These are phyloP conservation scores for Hiodon alosoides DNA, from an alignment of 2,113 vertebrate species.

Conservation along the genomic window DNA sequence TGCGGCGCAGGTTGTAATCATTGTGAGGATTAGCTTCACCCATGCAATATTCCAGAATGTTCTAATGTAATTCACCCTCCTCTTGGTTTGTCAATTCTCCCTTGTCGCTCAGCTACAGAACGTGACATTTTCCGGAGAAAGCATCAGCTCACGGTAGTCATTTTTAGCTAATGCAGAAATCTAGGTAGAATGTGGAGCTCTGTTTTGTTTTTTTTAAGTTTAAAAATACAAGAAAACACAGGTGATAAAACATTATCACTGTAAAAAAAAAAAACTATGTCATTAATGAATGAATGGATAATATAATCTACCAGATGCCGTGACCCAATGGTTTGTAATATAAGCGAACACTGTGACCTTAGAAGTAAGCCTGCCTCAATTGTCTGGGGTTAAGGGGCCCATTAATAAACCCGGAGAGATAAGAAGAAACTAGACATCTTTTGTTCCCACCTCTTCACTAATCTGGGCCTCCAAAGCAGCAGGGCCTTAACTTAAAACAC, in stretches of 20 bases:
- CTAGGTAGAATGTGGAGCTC: neutral
- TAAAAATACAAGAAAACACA: slow-evolving; percentile 10
- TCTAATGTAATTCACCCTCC: no score
- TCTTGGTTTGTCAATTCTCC: no score
- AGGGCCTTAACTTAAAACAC: slow-evolving; percentile 41
- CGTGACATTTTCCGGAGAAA: no score
- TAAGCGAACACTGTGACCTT: slow-evolving; percentile 22
- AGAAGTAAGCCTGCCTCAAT: slow-evolving; percentile 28
- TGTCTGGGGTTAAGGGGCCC: slow-evolving; percentile 40
- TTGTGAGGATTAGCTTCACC: no score
- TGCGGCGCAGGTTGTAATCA: neutral
- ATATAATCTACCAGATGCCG: slow-evolving; percentile 19
- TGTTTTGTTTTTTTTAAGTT: neutral
- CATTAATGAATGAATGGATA: slow-evolving; percentile 22
- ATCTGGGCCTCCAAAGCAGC: slow-evolving; percentile 44
- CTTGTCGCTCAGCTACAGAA: no score
- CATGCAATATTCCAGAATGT: no score
- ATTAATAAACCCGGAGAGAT: slow-evolving; percentile 61
- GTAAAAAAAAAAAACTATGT: neutral
- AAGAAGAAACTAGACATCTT: slow-evolving; percentile 54
- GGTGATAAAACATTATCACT: neutral
- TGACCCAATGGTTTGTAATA: slow-evolving; percentile 14
- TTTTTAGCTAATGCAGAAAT: neutral
- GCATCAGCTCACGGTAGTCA: no score
- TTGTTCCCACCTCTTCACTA: slow-evolving; percentile 54